Evolutionary conservation across 1,140 invertebrate genomes (phyloP), one percentile per base, ranked within the genome.

Genomic region (Drosophila paulistorum): DNA sequence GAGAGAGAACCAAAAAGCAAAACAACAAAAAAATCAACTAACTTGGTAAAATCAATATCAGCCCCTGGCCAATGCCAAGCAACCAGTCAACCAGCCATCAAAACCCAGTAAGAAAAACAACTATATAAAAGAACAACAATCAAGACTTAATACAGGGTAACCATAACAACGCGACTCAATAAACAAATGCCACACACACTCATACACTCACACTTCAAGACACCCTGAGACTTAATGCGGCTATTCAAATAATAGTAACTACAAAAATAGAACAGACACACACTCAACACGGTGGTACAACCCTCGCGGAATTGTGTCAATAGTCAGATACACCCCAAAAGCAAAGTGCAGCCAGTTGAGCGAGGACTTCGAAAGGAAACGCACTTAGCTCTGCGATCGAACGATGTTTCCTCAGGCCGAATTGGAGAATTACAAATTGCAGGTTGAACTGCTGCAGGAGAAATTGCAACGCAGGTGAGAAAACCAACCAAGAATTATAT

Each of bases 381-480:
- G 55, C 74, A 51, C 30, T 30, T 30, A 30, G 30, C 30, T 30
- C 30, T 30, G 30, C 51, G 41, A 41, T 30, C 48, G 51, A 77
- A 65, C 41, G 41, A 92, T 92, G 91, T 89, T 70, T 72, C 90
- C 91, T 6, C 90, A 91, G 67, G 82, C 90, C 0, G 91, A 91
- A 74, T 63, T 92, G 59, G 91, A 92, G 69, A 92, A 91, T 45
- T 92, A 92, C 59, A 92, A 91, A 80, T 65, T 92, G 74, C 91
- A 92, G 74, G 91, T 92, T 69, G 91, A 92, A 70, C 55, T 92
- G 42, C 77, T 92, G 0, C 90, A 92, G 58, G 91, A 92, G 67
- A 92, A 92, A 54, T 65, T 92, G 11, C 84, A 91, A 35, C 80
- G 90, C 64, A 92, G 91, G 91, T 92, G 10, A 62, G 72, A 10